Percentiles rank a stretch among this genome's conserved stretches.
Conservation (phyloP, 64 coral and sea anemone genomes). For the Anthopleura sola region DNA sequence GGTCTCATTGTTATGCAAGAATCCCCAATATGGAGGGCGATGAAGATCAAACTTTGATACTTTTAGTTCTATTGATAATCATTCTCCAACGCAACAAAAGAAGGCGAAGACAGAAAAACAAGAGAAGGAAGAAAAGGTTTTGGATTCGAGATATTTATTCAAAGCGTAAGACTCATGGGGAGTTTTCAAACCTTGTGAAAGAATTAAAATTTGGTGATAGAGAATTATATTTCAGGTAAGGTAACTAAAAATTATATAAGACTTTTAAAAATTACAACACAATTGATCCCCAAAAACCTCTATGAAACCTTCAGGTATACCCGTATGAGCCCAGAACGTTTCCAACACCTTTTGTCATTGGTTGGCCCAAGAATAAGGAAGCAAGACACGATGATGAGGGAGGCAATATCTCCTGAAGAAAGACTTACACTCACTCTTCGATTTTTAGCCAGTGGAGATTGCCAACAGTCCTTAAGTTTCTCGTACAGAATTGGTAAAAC, state of each 20-base stretch:
- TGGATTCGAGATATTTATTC: constrained; percentile 50
- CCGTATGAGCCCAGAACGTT: constrained; percentile 19
- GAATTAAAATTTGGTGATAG: constrained; percentile 49
- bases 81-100: background rate
- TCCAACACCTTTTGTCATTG: constrained; percentile 23
- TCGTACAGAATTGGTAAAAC: constrained; percentile 16
- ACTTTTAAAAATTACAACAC: background rate
- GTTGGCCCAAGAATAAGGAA: constrained; percentile 33
- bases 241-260: no score
- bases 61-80: background rate
- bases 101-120: background rate
- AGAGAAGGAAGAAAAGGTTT: constrained; percentile 24
- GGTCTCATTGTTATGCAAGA: background rate
- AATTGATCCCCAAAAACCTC: background rate
- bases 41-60: background rate
- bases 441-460: constrained; percentile 25
- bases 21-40: background rate
- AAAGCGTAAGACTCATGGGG: constrained; percentile 22
- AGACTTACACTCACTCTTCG: constrained; percentile 17
- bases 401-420: constrained; percentile 29
- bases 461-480: constrained; percentile 31
- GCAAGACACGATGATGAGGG: constrained; percentile 17
- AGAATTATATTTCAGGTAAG: constrained; percentile 53
- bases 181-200: constrained; percentile 48
- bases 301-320: background rate